These are phyloP conservation scores for Pristionchus entomophagus DNA, from an alignment of 2,888 invertebrate species.

Conservation along the genomic window DNA sequence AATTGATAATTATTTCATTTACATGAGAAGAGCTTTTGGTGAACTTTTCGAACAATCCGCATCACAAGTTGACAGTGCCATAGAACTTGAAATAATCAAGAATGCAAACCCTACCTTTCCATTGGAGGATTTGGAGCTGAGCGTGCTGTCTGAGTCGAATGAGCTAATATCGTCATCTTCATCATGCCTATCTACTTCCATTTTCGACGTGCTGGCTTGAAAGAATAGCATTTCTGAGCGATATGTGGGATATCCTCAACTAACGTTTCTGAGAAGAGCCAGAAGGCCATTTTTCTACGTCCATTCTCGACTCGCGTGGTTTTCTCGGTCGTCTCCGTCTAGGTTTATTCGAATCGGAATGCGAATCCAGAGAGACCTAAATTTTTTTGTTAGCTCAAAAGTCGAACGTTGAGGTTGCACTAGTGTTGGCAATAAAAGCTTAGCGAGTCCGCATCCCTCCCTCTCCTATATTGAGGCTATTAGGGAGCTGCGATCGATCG, in stretches of 20 bases:
- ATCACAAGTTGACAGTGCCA: too few relatives aligned
- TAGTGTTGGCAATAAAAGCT: too few relatives aligned
- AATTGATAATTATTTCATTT: too few relatives aligned
- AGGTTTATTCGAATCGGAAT: neutral
- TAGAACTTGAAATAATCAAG: too few relatives aligned
- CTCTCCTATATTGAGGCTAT: too few relatives aligned
- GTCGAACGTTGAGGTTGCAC: too few relatives aligned
- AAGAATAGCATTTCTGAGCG: neutral
- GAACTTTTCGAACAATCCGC: too few relatives aligned
- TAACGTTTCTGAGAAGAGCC: neutral
- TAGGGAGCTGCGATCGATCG: too few relatives aligned
- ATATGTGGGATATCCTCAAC: neutral
- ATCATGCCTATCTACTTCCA: neutral
- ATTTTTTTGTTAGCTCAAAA: too few relatives aligned
- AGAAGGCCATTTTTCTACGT: neutral
- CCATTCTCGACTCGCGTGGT: conserved; percentile 43
- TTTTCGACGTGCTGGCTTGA: neutral
- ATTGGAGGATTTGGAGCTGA: conserved; percentile 6
- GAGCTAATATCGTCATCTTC: conserved; percentile 3
- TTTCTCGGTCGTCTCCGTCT: conserved; percentile 28
- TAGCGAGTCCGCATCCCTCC: too few relatives aligned
- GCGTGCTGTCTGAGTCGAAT: conserved; percentile 14
- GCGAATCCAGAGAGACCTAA: neutral
- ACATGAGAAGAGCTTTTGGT: too few relatives aligned
- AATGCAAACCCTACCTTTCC: neutral